Evolutionary conservation across 2,113 vertebrate species (phyloP), one percentile per base, ranked within the genome.

Genomic region (Ellobius talpinus): DNA sequence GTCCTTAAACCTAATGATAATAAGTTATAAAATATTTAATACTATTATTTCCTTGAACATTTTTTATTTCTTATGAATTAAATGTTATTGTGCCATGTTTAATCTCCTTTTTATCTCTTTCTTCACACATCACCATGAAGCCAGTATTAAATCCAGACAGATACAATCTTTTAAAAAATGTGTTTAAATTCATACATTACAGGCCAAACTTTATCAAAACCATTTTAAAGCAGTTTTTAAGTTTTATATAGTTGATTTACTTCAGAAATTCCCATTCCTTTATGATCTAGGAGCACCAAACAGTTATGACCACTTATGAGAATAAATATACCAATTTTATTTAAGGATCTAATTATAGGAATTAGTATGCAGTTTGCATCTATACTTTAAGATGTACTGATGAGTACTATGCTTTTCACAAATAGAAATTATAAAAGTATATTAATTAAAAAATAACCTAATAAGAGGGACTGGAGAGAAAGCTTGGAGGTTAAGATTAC

Each of bases 301-400:
- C 65, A 96, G 87, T 76, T 47, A 55, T 95, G 84, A 96, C 91
- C 89, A 33, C 31, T 90, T 96, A 96, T 97, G 95, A 97, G 95
- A 97, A 96, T 97, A 97, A 96, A 95, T 88, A 96, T 52, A 36
- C 17, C 72, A 70, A 72, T 87, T 97, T 97, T 97, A 97, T 96
- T 95, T 96, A 97, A 97, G 96, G 39, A 95, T 31, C 70, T 92
- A 90, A 96, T 95, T 94, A 95, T 86, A 66, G 95, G 76, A 96
- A 21, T 79, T 87, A 29, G 61, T 96, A 24, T 95, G 68, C 74
- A 97, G 81, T 93, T 93, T 82, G 10, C 72, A 72, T 95, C 55
- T 76, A 72, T 94, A 93, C 78, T 94, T 90, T 88, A 88, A 97
- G 7, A 93, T 81, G 3, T 94, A 96, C 72, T 97, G 92, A 89